Conservation (phyloP, 2,797 vertebrate species). For the Rhinogobio ventralis region DNA sequence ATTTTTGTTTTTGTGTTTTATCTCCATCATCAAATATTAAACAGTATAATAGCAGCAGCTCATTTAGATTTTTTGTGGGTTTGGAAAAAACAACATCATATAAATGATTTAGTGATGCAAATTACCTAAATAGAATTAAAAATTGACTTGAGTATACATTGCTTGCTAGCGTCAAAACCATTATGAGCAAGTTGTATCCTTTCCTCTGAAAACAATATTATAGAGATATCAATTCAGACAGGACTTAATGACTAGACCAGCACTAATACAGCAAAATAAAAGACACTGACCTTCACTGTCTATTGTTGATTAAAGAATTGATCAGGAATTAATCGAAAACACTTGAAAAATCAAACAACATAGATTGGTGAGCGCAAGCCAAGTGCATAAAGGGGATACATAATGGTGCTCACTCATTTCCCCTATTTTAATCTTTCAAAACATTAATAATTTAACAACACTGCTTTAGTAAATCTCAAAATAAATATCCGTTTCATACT, state of each 20-base stretch:
- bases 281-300: conserved; percentile 47
- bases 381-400: conserved; percentile 6
- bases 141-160: not conserved
- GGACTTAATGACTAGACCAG: conserved; percentile 29
- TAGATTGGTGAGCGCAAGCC: conserved; percentile 11
- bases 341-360: conserved; percentile 18
- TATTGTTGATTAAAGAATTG: conserved; percentile 56
- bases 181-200: conserved; percentile 2
- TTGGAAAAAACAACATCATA: conserved; percentile 19
- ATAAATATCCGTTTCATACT: not conserved
- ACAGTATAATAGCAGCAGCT: conserved; percentile 3
- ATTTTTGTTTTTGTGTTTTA: conserved; percentile 7
- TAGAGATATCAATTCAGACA: conserved; percentile 8
- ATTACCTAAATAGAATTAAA: conserved; percentile 8
- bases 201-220: conserved; percentile 2
- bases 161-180: not conserved
- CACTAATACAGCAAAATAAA: conserved; percentile 52
- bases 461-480: not conserved
- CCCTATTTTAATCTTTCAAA: not conserved
- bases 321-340: conserved; percentile 36
- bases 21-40: conserved; percentile 42
- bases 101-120: conserved; percentile 37
- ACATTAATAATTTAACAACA: not conserved
- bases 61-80: conserved; percentile 3
- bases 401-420: not conserved